A percentile compares a stretch with the other conserved stretches of the same genome.
Evolutionary conservation across 2,113 vertebrate genomes (phyloP).

Genomic region (Menura novaehollandiae): DNA sequence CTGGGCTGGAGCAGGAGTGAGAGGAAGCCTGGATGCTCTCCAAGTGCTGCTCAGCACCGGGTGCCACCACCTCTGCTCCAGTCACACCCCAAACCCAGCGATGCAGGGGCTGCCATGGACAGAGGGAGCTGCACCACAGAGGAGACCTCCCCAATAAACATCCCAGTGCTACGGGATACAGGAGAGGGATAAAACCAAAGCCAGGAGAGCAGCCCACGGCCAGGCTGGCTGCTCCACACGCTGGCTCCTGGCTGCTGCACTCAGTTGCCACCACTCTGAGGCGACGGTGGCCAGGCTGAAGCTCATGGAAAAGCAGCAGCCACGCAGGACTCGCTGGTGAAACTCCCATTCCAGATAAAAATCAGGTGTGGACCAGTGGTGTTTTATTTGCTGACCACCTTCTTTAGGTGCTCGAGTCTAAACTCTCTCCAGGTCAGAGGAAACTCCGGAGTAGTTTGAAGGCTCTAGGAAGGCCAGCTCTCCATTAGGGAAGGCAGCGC

Average conservation of each 20-base stretch:
- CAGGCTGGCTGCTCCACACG: accelerated
- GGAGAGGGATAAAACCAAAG: not conserved
- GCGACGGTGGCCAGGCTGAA: not conserved
- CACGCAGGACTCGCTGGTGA: accelerated
- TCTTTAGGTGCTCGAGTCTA: accelerated
- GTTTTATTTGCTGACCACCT: not conserved
- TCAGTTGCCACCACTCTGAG: not conserved
- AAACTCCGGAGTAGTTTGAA: accelerated
- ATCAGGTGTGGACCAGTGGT: not conserved
- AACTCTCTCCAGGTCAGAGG: not conserved
- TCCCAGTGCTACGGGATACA: accelerated
- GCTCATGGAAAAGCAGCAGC: accelerated
- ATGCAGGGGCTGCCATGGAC: not conserved
- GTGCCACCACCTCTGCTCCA: not conserved
- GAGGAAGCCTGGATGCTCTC: accelerated
- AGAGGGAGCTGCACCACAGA: accelerated
- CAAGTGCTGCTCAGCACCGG: accelerated
- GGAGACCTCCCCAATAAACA: accelerated
- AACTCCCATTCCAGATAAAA: not conserved
- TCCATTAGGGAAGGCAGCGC: accelerated
- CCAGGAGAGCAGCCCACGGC: accelerated
- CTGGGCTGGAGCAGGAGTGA: not conserved
- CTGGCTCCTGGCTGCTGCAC: not conserved
- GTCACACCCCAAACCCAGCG: accelerated
- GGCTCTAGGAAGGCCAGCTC: too few relatives aligned